Evolutionary conservation across 2,797 vertebrate species (phyloP), one percentile per base, ranked within the genome.

Genomic region (Lophius americanus): DNA sequence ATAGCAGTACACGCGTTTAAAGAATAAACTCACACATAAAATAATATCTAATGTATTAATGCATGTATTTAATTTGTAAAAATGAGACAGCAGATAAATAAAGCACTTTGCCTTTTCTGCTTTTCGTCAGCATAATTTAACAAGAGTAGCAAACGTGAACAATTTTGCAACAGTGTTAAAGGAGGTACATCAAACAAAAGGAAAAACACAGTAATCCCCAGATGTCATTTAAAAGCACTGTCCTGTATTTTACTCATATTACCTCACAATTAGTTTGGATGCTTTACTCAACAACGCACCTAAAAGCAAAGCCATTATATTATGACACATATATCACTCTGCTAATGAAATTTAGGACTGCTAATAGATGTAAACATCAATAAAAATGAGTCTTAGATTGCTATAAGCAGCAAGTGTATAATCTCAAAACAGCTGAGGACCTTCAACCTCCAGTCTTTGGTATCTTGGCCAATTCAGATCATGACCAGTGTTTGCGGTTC

Each of bases 71-170:
- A 66, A 70, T 50, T 75, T 12, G 46, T 84, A 68, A 76, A 23
- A 79, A 79, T 72, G 38, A 80, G 66, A 74, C 76, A 74, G 58
- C 50, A 48, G 59, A 61, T 61, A 79, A 84, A 83, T 75, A 60
- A 65, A 70, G 44, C 64, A 47, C 42, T 32, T 53, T 3, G 56
- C 60, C 54, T 72, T 60, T 80, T 73, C 41, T 79, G 55, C 52
- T 60, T 61, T 78, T 73, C 75, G 39, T 79, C 71, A 67, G 75
- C 76, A 90, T 86, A 92, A 90, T 81, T 89, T 90, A 90, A 82
- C 86, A 87, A 64, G 43, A 62, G 73, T 74, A 82, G 70, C 65
- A 84, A 81, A 84, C 6, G 50, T 79, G 76, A 87, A 80, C 59
- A 80, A 23, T 55, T 65, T 77, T 56, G 60, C 69, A 81, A 84